Evolutionary conservation across 2,888 invertebrate species (phyloP), one percentile per base, ranked within the genome.

Genomic region (Oxystoma pomonae): DNA sequence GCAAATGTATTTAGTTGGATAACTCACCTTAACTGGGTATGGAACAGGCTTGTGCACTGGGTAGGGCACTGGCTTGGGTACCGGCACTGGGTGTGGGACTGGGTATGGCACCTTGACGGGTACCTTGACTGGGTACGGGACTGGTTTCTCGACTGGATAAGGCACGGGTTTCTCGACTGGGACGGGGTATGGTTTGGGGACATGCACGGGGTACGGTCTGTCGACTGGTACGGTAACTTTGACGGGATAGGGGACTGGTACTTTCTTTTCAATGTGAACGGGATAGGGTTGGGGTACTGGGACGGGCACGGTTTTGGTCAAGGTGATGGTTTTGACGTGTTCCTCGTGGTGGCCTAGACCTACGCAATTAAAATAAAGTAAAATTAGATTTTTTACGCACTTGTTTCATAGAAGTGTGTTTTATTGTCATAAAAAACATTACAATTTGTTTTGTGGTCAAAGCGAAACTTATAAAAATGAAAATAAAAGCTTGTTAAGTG

Each of bases 221-320:
- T 3, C 5, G 12, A 35, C 35, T 3, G 82, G 82, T 1, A 81
- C 80, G 57, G 80, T 76, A 21, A 78, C 73, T 72, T 78, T 77
- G 1, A 76, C 72, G 19, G 74, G 67, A 22, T 35, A 35, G 3
- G 35, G 35, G 35, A 35, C 35, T 35, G 35, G 35, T 3, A 67
- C 66, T 16, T 64, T 67, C 62, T 62, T 66, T 57, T 67, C 65
- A 19, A 66, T 60, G 56, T 52, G 51, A 7, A 67, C 85, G 68
- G 85, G 85, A 81, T 85, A 85, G 17, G 88, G 88, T 78, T 83
- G 82, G 2, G 85, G 86, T 53, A 86, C 86, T 51, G 71, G 69
- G 49, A 74, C 69, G 7, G 69, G 68, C 12, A 80, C 75, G 19
- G 77, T 72, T 62, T 84, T 82, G 5, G 84, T 83, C 53, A 64